Conservation (phyloP, 2,797 vertebrate genomes). For the Leptatherina wallacei region DNA sequence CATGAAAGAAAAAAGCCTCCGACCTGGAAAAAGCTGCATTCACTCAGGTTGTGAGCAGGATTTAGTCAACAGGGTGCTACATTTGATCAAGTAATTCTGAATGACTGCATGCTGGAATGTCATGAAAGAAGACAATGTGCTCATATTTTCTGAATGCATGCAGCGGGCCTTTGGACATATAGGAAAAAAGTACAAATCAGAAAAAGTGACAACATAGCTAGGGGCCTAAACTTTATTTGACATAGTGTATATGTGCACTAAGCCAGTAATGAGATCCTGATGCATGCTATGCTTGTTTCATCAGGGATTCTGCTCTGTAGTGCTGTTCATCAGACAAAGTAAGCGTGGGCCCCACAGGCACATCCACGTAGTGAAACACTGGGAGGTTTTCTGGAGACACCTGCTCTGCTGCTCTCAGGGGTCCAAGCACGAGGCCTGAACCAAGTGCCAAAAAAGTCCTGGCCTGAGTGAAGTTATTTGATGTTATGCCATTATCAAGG, state of each 20-base stretch:
- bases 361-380: slow-evolving; percentile 50
- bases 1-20: slow-evolving; percentile 3
- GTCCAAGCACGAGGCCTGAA: slow-evolving; percentile 33
- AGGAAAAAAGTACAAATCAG: slow-evolving; percentile 58
- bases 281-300: slow-evolving; percentile 48
- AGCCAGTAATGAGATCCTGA: slow-evolving; percentile 69
- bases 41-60: slow-evolving; percentile 25
- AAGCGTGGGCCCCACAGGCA: slow-evolving; percentile 47
- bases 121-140: slow-evolving; percentile 43
- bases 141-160: slow-evolving; percentile 48
- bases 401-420: slow-evolving; percentile 47
- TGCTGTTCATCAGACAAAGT: slow-evolving; percentile 40
- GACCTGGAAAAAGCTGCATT: slow-evolving; percentile 40
- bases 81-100: slow-evolving; percentile 43
- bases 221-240: slow-evolving; percentile 56
- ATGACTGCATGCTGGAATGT: slow-evolving; percentile 45
- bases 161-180: slow-evolving; percentile 24
- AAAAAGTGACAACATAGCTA: slow-evolving; percentile 66
- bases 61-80: slow-evolving; percentile 43
- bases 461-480: slow-evolving; percentile 52
- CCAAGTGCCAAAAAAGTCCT: slow-evolving; percentile 36
- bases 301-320: slow-evolving; percentile 28
- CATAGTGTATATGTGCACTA: slow-evolving; percentile 55
- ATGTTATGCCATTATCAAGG: slow-evolving; percentile 58
- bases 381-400: slow-evolving; percentile 66